Percentiles rank a stretch among this genome's conserved stretches.
phyloP scores from a whole-genome alignment of 1,140 invertebrate species.

The Orchesella cincta region DNA sequence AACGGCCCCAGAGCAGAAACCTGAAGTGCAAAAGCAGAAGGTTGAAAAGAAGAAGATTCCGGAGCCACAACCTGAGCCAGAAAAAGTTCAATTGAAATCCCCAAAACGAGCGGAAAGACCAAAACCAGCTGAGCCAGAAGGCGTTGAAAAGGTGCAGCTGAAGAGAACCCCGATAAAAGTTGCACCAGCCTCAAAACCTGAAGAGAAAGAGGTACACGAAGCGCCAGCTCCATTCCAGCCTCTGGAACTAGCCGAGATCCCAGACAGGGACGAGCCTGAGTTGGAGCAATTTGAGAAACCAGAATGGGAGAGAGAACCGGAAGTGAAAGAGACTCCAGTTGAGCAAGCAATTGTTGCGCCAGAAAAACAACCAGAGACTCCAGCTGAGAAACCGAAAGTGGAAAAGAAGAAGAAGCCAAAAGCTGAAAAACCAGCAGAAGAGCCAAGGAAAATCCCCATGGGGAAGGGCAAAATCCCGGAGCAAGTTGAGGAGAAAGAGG shows the following conservation, averaged over 20 bases:
- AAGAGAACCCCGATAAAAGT: conserved; percentile 23
- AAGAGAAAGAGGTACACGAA: neutral
- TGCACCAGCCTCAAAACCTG: neutral
- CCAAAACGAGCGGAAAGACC: conserved; percentile 51
- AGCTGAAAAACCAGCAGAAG: neutral
- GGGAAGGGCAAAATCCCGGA: conserved; percentile 37
- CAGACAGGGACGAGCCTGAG: conserved; percentile 9
- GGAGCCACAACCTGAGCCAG: too few relatives aligned
- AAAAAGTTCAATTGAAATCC: conserved; percentile 53
- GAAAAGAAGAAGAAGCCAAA: neutral
- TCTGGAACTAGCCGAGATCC: conserved; percentile 33
- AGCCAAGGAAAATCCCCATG: neutral
- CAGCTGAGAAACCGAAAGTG: neutral
- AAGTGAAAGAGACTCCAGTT: neutral
- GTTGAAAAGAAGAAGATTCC: conserved; percentile 44
- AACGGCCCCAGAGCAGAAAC: conserved; percentile 4
- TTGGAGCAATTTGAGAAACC: conserved; percentile 40
- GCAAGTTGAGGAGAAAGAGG: neutral
- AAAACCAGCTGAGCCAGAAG: neutral
- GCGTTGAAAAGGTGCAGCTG: conserved; percentile 19
- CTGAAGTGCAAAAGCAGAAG: neutral
- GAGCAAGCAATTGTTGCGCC: neutral
- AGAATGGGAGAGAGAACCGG: conserved; percentile 31
- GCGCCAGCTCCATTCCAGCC: conserved; percentile 1
- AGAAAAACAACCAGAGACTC: neutral